Evolutionary conservation across 2,888 invertebrate genomes (phyloP), one percentile per base, ranked within the genome.

Genomic region (Metalampra italica): DNA sequence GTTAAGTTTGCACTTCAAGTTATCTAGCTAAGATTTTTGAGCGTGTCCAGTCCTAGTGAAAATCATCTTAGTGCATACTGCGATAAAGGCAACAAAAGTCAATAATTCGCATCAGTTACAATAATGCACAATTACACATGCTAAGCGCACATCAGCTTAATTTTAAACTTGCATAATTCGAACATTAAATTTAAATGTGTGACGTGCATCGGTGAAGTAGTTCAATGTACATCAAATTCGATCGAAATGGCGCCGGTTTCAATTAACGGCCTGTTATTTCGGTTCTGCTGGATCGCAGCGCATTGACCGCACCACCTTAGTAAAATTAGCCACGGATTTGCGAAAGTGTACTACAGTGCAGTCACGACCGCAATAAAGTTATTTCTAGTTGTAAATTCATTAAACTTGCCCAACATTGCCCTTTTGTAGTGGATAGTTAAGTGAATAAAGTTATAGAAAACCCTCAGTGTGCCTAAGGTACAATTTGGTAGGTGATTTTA

Each of bases 251-350:
- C 79, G 82, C 82, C 81, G 67, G 70, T 63, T 77, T 75, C 79
- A 81, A 83, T 84, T 80, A 81, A 74, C 73, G 59, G 64, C 56
- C 60, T 52, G 82, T 75, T 86, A 84, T 86, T 84, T 82, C 68
- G 67, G 83, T 71, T 64, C 55, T 55, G 56, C 47, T 55, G 69
- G 64, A 66, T 57, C 62, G 60, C 69, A 60, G 84, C 83, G 76
- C 85, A 85, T 73, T 84, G 86, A 86, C 83, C 87, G 81, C 48
- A 45, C 56, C 59, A 62, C 62, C 60, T 59, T 67, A 62, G 73
- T 80, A 81, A 82, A 82, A 79, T 84, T 84, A 86, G 84, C 72
- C 57, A 57, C 66, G 64, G 62, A 76, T 75, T 77, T 67, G 67
- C 77, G 62, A 71, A 69, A 65, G 66, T 74, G 68, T 71, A 75